Evolutionary conservation across 2,888 invertebrate genomes (phyloP).

Genomic region (Stramonita haemastoma): DNA sequence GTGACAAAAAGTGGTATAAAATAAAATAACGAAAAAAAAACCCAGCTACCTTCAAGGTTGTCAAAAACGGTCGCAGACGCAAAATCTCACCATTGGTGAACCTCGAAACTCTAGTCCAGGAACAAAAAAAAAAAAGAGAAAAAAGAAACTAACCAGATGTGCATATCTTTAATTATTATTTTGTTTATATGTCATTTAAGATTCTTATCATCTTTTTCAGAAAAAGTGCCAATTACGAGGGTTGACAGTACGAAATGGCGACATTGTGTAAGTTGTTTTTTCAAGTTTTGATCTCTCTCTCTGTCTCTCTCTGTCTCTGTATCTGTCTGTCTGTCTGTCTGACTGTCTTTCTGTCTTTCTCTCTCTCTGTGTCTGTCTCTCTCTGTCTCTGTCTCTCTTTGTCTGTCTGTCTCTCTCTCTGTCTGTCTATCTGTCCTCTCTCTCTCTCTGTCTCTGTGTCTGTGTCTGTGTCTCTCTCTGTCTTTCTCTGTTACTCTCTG

Average conservation of each 20-base stretch:
- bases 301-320: too few relatives aligned
- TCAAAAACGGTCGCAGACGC: too few relatives aligned
- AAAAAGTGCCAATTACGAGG: constrained; percentile 53
- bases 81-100: too few relatives aligned
- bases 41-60: too few relatives aligned
- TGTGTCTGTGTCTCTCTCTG: too few relatives aligned
- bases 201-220: constrained; percentile 36
- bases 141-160: too few relatives aligned
- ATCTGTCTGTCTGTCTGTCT: neutral
- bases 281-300: neutral
- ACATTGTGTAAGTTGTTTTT: constrained; percentile 39
- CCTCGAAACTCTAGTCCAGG: too few relatives aligned
- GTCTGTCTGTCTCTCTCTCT: neutral
- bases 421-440: neutral
- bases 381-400: neutral
- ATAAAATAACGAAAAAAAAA: too few relatives aligned
- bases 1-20: too few relatives aligned
- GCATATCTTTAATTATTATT: too few relatives aligned
- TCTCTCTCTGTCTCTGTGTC: neutral
- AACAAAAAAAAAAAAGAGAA: too few relatives aligned
- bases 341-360: neutral
- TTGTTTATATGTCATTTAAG: too few relatives aligned
- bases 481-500: neutral
- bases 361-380: neutral
- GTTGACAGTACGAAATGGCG: constrained; percentile 36